These are phyloP conservation scores for Cantharis flavilabris DNA, from an alignment of 2,888 invertebrate genomes.

Conservation along the genomic window DNA sequence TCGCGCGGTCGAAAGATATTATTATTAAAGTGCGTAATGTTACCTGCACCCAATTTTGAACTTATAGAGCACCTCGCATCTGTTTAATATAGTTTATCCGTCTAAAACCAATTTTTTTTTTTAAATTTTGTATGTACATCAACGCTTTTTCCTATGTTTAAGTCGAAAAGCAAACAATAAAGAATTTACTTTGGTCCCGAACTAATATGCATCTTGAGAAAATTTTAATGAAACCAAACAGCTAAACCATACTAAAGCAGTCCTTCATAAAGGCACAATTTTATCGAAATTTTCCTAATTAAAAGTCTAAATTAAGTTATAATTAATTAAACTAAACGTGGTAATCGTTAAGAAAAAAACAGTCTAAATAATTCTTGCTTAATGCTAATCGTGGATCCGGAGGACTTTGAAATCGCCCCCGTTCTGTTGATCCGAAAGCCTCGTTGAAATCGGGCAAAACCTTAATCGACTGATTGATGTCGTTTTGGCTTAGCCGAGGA, in stretches of 20 bases:
- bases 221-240: conserved; percentile 12
- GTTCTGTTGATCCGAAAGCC: conserved; percentile 84
- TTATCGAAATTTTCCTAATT: conserved; percentile 24
- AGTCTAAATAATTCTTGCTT: conserved; percentile 49
- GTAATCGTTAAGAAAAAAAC: conserved; percentile 47
- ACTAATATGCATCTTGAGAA: conserved; percentile 44
- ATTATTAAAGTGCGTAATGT: too few species aligned
- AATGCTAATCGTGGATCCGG: conserved; percentile 48
- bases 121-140: neutral
- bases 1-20: too few species aligned
- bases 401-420: conserved; percentile 71
- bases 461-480: conserved; percentile 36
- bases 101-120: neutral
- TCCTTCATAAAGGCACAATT: conserved; percentile 49
- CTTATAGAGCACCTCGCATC: neutral
- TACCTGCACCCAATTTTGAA: neutral
- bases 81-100: neutral
- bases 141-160: neutral
- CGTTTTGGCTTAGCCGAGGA: conserved; percentile 24
- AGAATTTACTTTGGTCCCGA: conserved; percentile 46
- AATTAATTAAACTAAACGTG: conserved; percentile 36
- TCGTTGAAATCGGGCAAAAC: conserved; percentile 83
- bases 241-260: conserved; percentile 7
- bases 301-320: neutral
- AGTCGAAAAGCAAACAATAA: conserved; percentile 3